Evolutionary conservation across 2,888 invertebrate genomes (phyloP), one percentile per base, ranked within the genome.

Genomic region (Copidosoma aretas): DNA sequence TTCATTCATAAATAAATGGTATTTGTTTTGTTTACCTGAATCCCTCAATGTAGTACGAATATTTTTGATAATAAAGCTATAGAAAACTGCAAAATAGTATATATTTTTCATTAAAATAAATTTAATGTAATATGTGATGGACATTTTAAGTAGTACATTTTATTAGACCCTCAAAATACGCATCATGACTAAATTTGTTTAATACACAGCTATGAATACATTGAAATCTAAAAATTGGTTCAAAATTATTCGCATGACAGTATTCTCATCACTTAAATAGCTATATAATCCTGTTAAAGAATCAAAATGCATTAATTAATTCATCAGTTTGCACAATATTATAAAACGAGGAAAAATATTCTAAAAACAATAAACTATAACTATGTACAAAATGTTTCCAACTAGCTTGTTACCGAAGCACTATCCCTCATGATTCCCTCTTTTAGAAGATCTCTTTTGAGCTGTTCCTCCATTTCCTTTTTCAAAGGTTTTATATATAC

Each of bases 401-500:
- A 21, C 64, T n/a, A 32, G 0, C 5, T 17, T 54, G 32, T 32
- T 56, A 17, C 19, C 14, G 32, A 25, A 8, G 1, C 24, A 1
- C 58, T 53, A 1, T 10, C 41, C 12, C 51, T 19, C 63, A 60
- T 57, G 60, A 68, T 70, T 54, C 73, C 74, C 67, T 74, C 74
- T 54, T 52, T 69, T 19, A 74, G 25, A 15, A 73, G 60, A 24
- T 74, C 71, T 24, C 71, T 67, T 73, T 87, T 83, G 64, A 83
- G 83, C 0, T 80, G 75, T n/a, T 85, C 82, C 68, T 84, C 77
- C 64, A 84, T 79, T 73, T 81, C 82, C 59, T 54, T 70, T 0
- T 64, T 52, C 0, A 66, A 10, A 1, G 88, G 88, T 73, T 82
- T 82, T 1, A 86, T 81, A 76, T 86, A 82, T 68, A 77, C 82